Percentiles rank a stretch among this genome's conserved stretches.
Evolutionary conservation across 2,888 invertebrate species (phyloP).

Genomic region (Amphipoea lucens): DNA sequence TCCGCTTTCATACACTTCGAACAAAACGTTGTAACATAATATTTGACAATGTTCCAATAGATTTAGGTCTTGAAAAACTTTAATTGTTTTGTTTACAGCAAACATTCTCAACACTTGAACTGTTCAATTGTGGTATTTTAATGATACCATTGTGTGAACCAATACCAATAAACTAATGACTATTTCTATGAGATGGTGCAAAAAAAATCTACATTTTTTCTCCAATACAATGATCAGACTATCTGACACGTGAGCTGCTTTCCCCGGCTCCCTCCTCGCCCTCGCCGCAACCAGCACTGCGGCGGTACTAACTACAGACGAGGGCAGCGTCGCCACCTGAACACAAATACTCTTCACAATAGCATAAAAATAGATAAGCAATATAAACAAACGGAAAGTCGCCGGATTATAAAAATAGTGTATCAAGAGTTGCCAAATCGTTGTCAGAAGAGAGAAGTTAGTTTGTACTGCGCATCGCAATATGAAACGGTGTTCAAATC

Average conservation of each 20-base stretch:
- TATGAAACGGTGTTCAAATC: conserved; percentile 1
- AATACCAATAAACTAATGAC: conserved; percentile 14
- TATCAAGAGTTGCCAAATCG: conserved; percentile 60
- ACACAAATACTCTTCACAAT: conserved; percentile 41
- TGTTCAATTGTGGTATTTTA: conserved; percentile 21
- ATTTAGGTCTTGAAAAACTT: conserved; percentile 15
- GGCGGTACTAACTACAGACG: neutral
- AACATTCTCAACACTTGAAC: conserved; percentile 11
- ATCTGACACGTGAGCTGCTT: neutral
- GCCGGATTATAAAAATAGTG: conserved; percentile 60
- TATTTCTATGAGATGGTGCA: neutral
- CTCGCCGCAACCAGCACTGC: neutral
- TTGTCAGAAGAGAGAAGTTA: conserved; percentile 20
- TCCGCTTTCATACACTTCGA: conserved; percentile 6
- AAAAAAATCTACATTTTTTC: neutral
- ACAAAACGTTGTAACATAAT: conserved; percentile 38
- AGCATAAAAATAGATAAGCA: conserved; percentile 50
- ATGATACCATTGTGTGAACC: conserved; percentile 1
- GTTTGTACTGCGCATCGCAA: conserved; percentile 18
- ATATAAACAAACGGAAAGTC: conserved; percentile 53
- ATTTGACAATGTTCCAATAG: conserved; percentile 55
- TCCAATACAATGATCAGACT: neutral
- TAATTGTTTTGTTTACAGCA: conserved; percentile 31
- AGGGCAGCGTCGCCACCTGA: conserved; percentile 21
- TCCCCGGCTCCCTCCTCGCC: neutral